Percentiles rank a stretch among this genome's conserved stretches.
Conservation (phyloP, 2,113 vertebrate species). For the Anarrhichthys ocellatus region DNA sequence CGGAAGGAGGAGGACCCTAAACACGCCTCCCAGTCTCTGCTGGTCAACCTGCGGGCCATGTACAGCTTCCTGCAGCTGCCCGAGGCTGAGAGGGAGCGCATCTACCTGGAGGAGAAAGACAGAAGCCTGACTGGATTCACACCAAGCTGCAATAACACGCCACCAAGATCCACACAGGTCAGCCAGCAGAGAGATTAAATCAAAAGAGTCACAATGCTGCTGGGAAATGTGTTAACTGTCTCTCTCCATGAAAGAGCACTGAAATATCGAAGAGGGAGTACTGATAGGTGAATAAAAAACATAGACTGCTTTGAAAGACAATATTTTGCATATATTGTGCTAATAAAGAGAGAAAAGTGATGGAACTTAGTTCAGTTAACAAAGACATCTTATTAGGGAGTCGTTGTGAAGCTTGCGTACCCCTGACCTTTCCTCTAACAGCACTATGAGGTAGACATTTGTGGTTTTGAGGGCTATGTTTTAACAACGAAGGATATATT, state of each 20-base stretch:
- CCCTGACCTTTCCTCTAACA: neutral
- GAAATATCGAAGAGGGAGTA: neutral
- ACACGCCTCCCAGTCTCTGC: slow-evolving; percentile 96
- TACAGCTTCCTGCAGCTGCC: slow-evolving; percentile 97
- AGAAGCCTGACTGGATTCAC: slow-evolving; percentile 94
- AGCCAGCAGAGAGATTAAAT: slow-evolving; percentile 17
- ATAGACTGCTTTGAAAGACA: neutral
- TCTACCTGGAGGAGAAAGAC: slow-evolving; percentile 98
- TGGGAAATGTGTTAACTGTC: slow-evolving; percentile 8
- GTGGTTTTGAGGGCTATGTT: neutral
- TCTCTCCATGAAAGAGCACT: neutral
- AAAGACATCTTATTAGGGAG: neutral
- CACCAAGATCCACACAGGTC: slow-evolving; percentile 93
- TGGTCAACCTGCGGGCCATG: slow-evolving; percentile 99
- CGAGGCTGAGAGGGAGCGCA: slow-evolving; percentile 94
- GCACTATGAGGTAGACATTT: neutral
- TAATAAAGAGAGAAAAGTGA: neutral
- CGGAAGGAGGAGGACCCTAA: slow-evolving; percentile 98
- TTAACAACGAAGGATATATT: neutral
- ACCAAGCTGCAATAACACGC: slow-evolving; percentile 92
- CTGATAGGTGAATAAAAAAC: neutral
- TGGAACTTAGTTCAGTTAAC: neutral
- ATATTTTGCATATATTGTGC: neutral
- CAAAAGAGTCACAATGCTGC: slow-evolving; percentile 11
- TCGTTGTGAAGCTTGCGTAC: neutral